A percentile compares a stretch with the other conserved stretches of the same genome.
phyloP scores from a whole-genome alignment of 2,797 vertebrate species.

The Crocodylus rhombifer region DNA sequence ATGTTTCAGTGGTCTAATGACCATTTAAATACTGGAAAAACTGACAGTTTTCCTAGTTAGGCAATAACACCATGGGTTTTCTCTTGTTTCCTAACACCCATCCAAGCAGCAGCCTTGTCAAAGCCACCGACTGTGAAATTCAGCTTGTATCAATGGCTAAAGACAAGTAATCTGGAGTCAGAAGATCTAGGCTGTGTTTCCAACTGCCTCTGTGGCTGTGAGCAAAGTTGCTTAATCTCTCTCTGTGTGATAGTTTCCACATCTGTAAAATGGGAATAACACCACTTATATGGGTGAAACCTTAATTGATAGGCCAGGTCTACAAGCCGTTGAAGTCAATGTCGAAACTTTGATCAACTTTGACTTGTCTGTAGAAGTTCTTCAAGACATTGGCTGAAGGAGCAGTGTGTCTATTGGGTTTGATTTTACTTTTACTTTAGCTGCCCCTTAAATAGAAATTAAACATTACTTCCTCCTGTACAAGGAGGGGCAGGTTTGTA shows the following conservation, averaged over 20 bases:
- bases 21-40: background rate
- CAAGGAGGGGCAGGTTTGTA: background rate
- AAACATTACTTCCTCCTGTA: slow-evolving; percentile 49
- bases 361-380: background rate
- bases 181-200: rapidly evolving
- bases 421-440: slow-evolving; percentile 68
- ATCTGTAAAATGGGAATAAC: background rate
- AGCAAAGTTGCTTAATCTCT: background rate
- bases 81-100: background rate
- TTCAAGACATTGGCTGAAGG: slow-evolving; percentile 60
- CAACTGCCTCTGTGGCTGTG: background rate
- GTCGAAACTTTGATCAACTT: background rate
- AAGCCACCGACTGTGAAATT: background rate
- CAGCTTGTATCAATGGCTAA: background rate
- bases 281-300: background rate
- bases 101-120: background rate
- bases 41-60: background rate
- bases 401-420: slow-evolving; percentile 34
- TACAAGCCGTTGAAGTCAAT: background rate
- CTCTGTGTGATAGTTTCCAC: rapidly evolving
- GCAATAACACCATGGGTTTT: background rate
- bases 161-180: rapidly evolving
- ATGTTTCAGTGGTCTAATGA: background rate
- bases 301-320: slow-evolving; percentile 37
- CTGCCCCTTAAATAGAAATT: slow-evolving; percentile 60